Percentiles rank a stretch among this genome's conserved stretches.
Evolutionary conservation across 1,140 invertebrate species (phyloP).

Genomic region (Diorhabda elongata): DNA sequence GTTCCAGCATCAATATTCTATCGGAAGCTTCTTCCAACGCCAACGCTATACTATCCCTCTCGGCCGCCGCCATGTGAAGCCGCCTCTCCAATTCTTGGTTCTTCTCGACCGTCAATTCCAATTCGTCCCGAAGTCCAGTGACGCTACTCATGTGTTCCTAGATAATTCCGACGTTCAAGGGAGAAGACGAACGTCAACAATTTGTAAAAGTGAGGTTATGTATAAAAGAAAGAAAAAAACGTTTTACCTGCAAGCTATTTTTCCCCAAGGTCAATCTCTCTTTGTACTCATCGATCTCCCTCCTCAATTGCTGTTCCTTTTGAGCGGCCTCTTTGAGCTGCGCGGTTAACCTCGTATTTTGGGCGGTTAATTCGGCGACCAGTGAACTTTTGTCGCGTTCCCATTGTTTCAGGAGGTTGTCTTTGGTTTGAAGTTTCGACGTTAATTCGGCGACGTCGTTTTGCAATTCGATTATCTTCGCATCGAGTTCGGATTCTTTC

Average conservation of each 20-base stretch:
- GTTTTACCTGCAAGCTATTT: conserved; percentile 45
- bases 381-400: conserved; percentile 71
- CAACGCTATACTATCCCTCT: conserved; percentile 71
- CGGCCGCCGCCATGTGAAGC: conserved; percentile 65
- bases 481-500: conserved; percentile 83
- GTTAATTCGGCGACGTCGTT: conserved; percentile 76
- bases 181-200: too few relatives aligned
- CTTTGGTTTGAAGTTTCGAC: conserved; percentile 60
- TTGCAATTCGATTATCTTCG: conserved; percentile 80
- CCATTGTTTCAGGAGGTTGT: conserved; percentile 61
- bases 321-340: conserved; percentile 67
- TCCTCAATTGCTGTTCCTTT: conserved; percentile 73
- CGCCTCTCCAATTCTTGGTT: conserved; percentile 80
- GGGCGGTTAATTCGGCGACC: conserved; percentile 74
- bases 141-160: conserved; percentile 82
- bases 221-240: neutral
- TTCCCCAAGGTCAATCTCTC: conserved; percentile 81
- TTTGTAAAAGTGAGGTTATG: too few relatives aligned
- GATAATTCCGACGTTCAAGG: neutral
- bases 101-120: conserved; percentile 77
- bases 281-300: conserved; percentile 74
- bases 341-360: conserved; percentile 82
- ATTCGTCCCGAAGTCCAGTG: conserved; percentile 82
- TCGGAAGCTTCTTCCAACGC: conserved; percentile 86
- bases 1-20: conserved; percentile 77